These are phyloP conservation scores for Calyptomena viridis DNA, from an alignment of 2,113 vertebrate genomes.

Conservation along the genomic window DNA sequence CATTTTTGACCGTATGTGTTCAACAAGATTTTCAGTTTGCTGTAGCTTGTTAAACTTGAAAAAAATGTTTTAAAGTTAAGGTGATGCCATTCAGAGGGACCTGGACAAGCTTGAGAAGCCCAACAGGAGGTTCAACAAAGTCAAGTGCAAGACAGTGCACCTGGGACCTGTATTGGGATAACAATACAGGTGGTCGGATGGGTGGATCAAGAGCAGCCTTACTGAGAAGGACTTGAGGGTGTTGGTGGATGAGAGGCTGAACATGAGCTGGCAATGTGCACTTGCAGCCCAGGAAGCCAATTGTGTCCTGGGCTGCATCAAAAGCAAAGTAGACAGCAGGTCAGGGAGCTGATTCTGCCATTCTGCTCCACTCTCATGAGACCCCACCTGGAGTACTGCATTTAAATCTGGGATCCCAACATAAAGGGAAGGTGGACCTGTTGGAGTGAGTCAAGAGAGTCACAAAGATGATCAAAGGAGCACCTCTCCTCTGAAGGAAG, in stretches of 20 bases:
- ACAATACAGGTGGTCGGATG: not conserved
- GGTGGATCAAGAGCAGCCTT: not conserved
- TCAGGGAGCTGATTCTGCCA: not conserved
- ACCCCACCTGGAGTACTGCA: not conserved
- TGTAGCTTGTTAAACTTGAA: not conserved
- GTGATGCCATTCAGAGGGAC: not conserved
- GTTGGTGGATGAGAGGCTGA: not conserved
- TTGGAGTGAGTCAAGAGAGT: not conserved
- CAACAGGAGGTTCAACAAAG: not conserved
- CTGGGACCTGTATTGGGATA: not conserved
- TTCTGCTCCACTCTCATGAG: not conserved
- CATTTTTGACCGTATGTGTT: not conserved
- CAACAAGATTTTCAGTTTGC: not conserved
- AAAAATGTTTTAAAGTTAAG: not conserved
- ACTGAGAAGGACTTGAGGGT: not conserved
- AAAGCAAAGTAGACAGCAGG: fast-evolving
- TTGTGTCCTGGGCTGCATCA: not conserved
- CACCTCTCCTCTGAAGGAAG: not conserved
- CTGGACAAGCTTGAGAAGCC: not conserved
- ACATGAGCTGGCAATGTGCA: fast-evolving
- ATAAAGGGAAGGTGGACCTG: not conserved
- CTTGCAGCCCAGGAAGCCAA: not conserved
- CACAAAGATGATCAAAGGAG: not conserved
- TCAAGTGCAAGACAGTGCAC: not conserved
- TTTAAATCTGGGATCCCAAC: not conserved